Conservation (phyloP, 2,113 vertebrate species). For the Apaloderma vittatum region DNA sequence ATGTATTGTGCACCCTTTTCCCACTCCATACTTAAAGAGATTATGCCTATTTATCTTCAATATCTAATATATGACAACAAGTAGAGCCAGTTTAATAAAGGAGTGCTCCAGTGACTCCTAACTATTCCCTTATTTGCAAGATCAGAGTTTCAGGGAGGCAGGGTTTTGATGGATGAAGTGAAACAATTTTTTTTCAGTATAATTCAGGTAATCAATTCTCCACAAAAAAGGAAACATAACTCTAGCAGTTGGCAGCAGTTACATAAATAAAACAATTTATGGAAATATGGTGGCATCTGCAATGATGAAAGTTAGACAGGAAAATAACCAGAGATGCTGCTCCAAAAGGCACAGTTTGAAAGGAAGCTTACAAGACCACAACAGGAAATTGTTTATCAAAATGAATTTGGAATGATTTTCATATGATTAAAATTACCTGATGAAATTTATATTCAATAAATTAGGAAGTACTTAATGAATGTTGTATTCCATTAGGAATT, state of each 20-base stretch:
- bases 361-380: background rate
- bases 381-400: conserved; percentile 50
- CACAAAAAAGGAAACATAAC: background rate
- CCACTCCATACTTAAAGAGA: background rate
- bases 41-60: conserved; percentile 4
- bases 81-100: background rate
- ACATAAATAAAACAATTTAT: background rate
- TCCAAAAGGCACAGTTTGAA: background rate
- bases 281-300: background rate
- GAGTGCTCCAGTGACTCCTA: background rate
- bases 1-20: background rate
- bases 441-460: background rate
- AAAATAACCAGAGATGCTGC: conserved; percentile 15
- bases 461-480: conserved; percentile 54
- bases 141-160: background rate
- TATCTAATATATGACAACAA: background rate
- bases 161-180: background rate
- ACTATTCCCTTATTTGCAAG: background rate
- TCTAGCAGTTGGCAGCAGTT: background rate
- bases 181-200: background rate
- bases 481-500: background rate
- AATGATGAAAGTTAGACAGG: background rate
- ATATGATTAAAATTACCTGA: conserved; percentile 59
- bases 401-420: conserved; percentile 2
- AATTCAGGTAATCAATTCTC: background rate